Conservation (phyloP, 1,140 invertebrate genomes). For the Drosophila melanica region DNA sequence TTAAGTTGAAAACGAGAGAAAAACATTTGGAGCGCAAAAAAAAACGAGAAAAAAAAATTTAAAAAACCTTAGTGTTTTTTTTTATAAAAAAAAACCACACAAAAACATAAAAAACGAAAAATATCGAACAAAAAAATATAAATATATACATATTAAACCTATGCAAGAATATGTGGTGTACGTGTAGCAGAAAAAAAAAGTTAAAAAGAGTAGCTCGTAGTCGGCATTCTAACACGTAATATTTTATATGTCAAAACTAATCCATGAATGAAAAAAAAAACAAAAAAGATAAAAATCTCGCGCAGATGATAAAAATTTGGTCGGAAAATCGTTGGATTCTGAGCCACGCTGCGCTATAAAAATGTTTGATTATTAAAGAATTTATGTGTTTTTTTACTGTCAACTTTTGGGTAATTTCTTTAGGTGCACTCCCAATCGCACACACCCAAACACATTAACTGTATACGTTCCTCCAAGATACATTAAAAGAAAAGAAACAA, state of each 20-base stretch:
- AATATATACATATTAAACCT: conserved; percentile 19
- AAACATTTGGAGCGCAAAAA: conserved; percentile 41
- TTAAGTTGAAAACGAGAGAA: conserved; percentile 38
- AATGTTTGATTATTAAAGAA: conserved; percentile 49
- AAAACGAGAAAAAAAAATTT: conserved; percentile 30
- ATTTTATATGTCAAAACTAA: conserved; percentile 56
- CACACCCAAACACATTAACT: conserved; percentile 31
- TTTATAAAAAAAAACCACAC: conserved; percentile 25
- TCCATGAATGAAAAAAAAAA: conserved; percentile 40
- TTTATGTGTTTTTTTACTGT: conserved; percentile 55
- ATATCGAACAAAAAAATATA: conserved; percentile 32
- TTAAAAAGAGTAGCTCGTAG: conserved; percentile 64
- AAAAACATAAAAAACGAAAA: conserved; percentile 30
- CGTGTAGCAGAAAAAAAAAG: conserved; percentile 35
- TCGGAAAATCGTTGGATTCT: conserved; percentile 10
- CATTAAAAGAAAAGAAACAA: conserved; percentile 31
- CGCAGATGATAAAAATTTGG: conserved; percentile 44
- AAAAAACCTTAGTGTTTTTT: conserved; percentile 22
- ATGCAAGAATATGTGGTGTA: conserved; percentile 38
- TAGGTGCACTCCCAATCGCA: conserved; percentile 23
- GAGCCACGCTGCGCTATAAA: conserved; percentile 40
- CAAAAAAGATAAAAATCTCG: conserved; percentile 26
- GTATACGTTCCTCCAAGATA: conserved; percentile 61
- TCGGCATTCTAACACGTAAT: conserved; percentile 52
- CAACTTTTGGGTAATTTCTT: conserved; percentile 39